Base-by-base conservation (phyloP, 2,113 vertebrate genomes). In the Carlito syrichta region DNA sequence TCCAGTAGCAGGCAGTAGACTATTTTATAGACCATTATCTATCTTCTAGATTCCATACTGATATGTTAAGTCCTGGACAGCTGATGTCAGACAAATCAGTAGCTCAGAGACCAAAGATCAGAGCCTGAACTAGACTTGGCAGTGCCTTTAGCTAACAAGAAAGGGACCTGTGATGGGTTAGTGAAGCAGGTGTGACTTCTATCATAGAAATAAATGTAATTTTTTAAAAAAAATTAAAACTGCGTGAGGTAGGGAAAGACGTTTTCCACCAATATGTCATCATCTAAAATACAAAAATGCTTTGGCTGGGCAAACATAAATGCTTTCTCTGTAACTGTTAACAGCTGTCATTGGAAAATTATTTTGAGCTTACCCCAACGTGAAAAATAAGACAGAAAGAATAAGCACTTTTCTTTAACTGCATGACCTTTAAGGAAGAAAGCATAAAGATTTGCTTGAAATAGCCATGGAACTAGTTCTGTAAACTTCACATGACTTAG, bases 191-290 rank as follows among this genome's bases (percentile, higher is more conserved):
- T 45, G 91, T 85, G 91, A 63, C 19, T 4, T 83, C 56, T 93
- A 13, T 60, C 58, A 22, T 2, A 56, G 86, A 95, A 96, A 76
- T 48, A 74, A 94, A 71, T 54, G 32, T 22, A 76, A 56, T 43
- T 48, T 0, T 81, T 54, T 74, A 95, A 92, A 86, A 86, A 69
- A 86, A 66, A 87, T 86, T 23, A 74, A 73, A 92, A 68, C 12
- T 38, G 1, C 50, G 19, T 38, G 1, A 94, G 66, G 45, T 54
- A 89, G 25, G 25, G 56, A 74, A 91, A 91, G 25, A 69, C 62
- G 48, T 9, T 66, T 48, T 81, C 78, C 97, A 92, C 48, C 94
- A 97, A 94, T 89, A 82, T 83, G 35, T 98, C 97, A 98, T 69
- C 58, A n/a, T 30, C 68, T 62, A 38, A 14, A 71, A 96, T 90